Evolutionary conservation across 2,888 invertebrate genomes (phyloP), one percentile per base, ranked within the genome.

Genomic region (Kryphioiulus occultus): DNA sequence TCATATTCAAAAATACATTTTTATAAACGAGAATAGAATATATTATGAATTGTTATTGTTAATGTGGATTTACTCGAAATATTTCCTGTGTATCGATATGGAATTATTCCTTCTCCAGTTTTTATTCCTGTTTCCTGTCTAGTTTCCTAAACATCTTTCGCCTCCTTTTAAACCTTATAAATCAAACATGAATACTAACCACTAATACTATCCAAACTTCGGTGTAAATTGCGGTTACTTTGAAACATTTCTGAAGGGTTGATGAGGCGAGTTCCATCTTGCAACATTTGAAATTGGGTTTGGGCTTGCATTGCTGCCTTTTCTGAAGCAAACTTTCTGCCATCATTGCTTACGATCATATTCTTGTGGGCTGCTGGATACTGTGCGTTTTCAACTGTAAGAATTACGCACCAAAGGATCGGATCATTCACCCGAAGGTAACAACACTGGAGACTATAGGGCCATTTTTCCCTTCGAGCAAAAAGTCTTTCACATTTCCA

Each of bases 311-410:
- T 39, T 53, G 86, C 86, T 35, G 86, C 86, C 59, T 86, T 86
- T 86, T 87, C 87, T 82, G 87, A 59, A 42, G 87, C 35, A 82
- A 78, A 87, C 39, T 53, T 86, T 42, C 86, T 44, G 35, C 86
- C 87, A 82, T 78, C 87, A 44, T 87, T 87, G 87, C 44, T 87
- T 39, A 87, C 78, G 59, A 87, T 87, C 87, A 87, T 32, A 87
- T 87, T 87, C 87, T 68, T 87, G 87, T 87, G 87, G 82, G 82
- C 19, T n/a, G 87, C 42, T 86, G 86, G 44, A 47, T 42, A 86
- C 53, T 47, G 86, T 53, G 53, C 42, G 59, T 53, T 82, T 82
- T 87, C 78, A 42, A 87, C 87, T 87, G 59, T 44, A 87, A 87
- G 68, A 82, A 87, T 53, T 86, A 53, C 53, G 86, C 32, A 86